phyloP scores from a whole-genome alignment of 2,888 invertebrate species.

The Horisme vitalbata region DNA sequence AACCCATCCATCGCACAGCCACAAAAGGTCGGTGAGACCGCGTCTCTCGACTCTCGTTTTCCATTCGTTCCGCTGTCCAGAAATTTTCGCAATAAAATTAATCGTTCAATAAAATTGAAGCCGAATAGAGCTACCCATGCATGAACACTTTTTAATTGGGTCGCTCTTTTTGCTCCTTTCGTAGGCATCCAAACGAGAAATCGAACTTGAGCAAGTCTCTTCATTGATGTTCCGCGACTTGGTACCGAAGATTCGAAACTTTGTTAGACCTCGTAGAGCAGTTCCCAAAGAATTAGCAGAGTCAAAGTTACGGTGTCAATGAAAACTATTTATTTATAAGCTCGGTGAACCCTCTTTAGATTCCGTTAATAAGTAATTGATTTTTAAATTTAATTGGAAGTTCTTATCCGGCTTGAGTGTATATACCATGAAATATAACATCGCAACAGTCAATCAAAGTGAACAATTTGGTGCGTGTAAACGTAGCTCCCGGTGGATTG shows the following conservation, averaged over 20 bases:
- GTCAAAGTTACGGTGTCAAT: constrained; percentile 25
- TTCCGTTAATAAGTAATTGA: background rate
- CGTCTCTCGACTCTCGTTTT: constrained; percentile 60
- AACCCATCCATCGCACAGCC: constrained; percentile 67
- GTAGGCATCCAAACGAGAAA: constrained; percentile 65
- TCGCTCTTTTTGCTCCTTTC: constrained; percentile 70
- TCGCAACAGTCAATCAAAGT: constrained; percentile 58
- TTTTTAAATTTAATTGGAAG: constrained; percentile 21
- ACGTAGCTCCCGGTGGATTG: constrained; percentile 68
- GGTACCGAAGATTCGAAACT: constrained; percentile 26
- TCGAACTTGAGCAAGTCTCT: constrained; percentile 62
- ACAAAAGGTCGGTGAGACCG: constrained; percentile 67
- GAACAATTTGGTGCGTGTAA: constrained; percentile 71
- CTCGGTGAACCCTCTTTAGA: constrained; percentile 11
- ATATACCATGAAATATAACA: background rate
- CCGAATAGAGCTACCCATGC: constrained; percentile 76
- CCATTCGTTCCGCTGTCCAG: constrained; percentile 79
- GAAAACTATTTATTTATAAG: constrained; percentile 33
- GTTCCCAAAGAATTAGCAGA: constrained; percentile 34
- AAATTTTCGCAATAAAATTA: constrained; percentile 82
- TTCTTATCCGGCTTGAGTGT: background rate
- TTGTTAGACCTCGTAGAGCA: constrained; percentile 18
- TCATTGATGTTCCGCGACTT: constrained; percentile 26
- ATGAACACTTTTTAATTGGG: constrained; percentile 82
- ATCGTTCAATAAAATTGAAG: constrained; percentile 80